Conservation (phyloP, 2,888 invertebrate genomes). For the Drosophila leonis region DNA sequence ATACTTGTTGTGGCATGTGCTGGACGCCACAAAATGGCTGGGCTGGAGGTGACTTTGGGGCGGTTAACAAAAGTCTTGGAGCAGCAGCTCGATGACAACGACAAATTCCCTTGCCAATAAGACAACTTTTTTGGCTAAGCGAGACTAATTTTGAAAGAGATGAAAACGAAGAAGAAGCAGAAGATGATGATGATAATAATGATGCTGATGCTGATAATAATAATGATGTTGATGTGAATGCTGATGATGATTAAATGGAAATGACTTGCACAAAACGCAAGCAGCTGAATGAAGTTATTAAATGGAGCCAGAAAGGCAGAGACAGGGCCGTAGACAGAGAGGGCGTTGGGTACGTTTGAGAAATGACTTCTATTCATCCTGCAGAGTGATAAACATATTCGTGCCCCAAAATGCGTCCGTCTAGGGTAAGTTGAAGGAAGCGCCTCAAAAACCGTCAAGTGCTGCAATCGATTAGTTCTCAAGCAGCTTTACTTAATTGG, state of each 20-base stretch:
- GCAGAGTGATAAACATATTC: conserved; percentile 47
- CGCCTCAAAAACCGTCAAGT: conserved; percentile 34
- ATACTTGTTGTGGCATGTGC: conserved; percentile 53
- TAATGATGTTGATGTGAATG: conserved; percentile 4
- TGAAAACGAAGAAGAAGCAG: conserved; percentile 22
- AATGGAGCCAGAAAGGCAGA: conserved; percentile 6
- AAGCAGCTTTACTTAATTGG: conserved; percentile 15
- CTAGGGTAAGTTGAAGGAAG: conserved; percentile 28
- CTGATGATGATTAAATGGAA: conserved; percentile 54
- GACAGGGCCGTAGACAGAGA: background rate
- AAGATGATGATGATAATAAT: background rate
- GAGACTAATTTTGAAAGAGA: conserved; percentile 65
- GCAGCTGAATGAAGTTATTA: conserved; percentile 24
- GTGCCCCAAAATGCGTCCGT: conserved; percentile 20
- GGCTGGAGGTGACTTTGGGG: background rate
- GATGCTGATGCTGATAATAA: conserved; percentile 8
- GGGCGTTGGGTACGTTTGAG: conserved; percentile 10
- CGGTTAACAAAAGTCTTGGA: conserved; percentile 3
- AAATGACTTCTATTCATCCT: conserved; percentile 47
- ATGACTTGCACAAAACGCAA: conserved; percentile 52
- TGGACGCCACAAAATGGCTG: conserved; percentile 27
- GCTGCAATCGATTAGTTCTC: conserved; percentile 40
- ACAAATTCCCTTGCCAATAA: conserved; percentile 63
- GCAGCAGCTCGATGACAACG: conserved; percentile 30
- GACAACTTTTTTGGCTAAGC: conserved; percentile 56